Percentiles rank a stretch among this genome's conserved stretches.
These are phyloP conservation scores for Apogon talboti DNA, from an alignment of 2,797 vertebrate genomes.

Conservation along the genomic window DNA sequence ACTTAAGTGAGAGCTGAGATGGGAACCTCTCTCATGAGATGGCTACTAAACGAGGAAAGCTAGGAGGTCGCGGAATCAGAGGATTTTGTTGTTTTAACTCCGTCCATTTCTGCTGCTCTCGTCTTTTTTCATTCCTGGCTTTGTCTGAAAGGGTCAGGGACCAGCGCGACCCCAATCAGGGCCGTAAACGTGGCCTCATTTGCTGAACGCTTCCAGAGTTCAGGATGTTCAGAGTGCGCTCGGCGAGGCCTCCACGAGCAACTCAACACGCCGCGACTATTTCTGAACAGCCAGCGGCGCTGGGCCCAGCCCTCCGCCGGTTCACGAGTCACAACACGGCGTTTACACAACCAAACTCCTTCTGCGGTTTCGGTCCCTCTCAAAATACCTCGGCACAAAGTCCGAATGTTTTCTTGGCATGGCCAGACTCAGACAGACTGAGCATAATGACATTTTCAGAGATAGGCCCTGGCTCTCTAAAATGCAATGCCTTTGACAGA, in stretches of 20 bases:
- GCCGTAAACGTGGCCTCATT: slow-evolving; percentile 70
- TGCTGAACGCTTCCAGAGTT: slow-evolving; percentile 68
- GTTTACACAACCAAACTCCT: slow-evolving; percentile 77
- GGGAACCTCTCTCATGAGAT: slow-evolving; percentile 56
- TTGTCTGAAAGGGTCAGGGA: slow-evolving; percentile 71
- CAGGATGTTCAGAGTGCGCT: slow-evolving; percentile 45
- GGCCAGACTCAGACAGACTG: slow-evolving; percentile 67
- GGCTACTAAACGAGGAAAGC: slow-evolving; percentile 57
- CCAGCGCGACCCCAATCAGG: slow-evolving; percentile 75
- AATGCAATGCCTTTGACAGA: slow-evolving; percentile 84
- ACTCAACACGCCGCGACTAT: slow-evolving; percentile 66
- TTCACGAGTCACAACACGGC: slow-evolving; percentile 77
- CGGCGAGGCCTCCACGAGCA: slow-evolving; percentile 43
- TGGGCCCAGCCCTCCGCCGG: slow-evolving; percentile 62
- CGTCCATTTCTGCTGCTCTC: slow-evolving; percentile 42
- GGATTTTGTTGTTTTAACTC: slow-evolving; percentile 70
- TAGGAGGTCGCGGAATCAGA: slow-evolving; percentile 59
- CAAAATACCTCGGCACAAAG: slow-evolving; percentile 85
- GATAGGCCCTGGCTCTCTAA: slow-evolving; percentile 79
- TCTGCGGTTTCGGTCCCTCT: slow-evolving; percentile 76
- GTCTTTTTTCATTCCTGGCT: slow-evolving; percentile 41
- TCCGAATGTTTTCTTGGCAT: slow-evolving; percentile 84
- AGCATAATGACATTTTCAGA: slow-evolving; percentile 88
- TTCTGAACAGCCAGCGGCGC: slow-evolving; percentile 60
- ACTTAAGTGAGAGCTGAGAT: slow-evolving; percentile 49